A percentile compares a stretch with the other conserved stretches of the same genome.
Evolutionary conservation across 2,888 invertebrate genomes (phyloP).

Genomic region (Pheosia gnoma): DNA sequence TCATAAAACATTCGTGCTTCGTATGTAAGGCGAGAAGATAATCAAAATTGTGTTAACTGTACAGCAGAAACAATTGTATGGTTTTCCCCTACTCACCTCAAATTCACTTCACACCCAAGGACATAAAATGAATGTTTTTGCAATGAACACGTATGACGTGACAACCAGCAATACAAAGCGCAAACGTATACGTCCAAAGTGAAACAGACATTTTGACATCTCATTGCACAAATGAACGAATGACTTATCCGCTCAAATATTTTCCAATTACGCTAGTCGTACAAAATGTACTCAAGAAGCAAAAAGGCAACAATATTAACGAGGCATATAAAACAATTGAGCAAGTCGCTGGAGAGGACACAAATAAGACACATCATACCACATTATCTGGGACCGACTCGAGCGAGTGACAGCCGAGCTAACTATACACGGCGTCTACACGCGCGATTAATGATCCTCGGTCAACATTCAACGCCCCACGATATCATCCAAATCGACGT

Average conservation of each 20-base stretch:
- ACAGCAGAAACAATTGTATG: background rate
- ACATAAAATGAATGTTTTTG: too few species aligned
- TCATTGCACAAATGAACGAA: constrained; percentile 1
- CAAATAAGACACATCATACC: background rate
- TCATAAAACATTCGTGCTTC: constrained; percentile 28
- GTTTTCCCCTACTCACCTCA: background rate
- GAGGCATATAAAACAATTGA: constrained; percentile 4
- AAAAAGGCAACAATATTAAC: background rate
- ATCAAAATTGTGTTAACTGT: background rate
- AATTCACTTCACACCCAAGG: too few species aligned
- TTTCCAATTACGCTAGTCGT: background rate
- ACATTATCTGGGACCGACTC: background rate
- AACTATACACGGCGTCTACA: background rate
- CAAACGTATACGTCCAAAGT: background rate
- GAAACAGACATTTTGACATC: background rate
- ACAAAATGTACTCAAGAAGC: background rate
- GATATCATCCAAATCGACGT: background rate
- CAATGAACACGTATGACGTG: background rate
- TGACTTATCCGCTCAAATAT: background rate
- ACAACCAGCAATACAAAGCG: background rate
- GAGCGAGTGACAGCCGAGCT: background rate
- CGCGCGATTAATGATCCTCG: background rate
- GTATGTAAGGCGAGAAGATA: constrained; percentile 3
- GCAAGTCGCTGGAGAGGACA: background rate
- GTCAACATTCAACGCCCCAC: background rate